Base-by-base conservation (phyloP, 2,888 invertebrate species). In the Heliconius cydno region DNA sequence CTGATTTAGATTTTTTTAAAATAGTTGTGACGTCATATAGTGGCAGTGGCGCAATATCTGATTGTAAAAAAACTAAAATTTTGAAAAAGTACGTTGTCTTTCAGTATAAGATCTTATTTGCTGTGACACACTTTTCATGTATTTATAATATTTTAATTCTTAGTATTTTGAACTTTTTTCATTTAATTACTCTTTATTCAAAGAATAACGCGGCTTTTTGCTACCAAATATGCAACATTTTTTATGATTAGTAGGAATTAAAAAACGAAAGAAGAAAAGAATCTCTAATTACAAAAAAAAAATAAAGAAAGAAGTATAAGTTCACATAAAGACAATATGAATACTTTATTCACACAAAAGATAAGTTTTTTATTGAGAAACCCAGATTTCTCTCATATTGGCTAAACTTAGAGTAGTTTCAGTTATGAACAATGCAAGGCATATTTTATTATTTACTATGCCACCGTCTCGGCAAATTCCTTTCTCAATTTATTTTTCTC, bases 381-480 rank as follows among this genome's bases (percentile, higher is more conserved):
- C 25, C 65, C 13, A 65, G 65, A 25, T 28, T 65, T 28, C 25
- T 25, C 65, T 65, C 65, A 25, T 65, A 65, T 65, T 65, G 65
- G 38, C 68, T 68, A 22, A 68, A 68, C 38, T 68, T n/a, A 68
- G 28, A 68, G 68, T 38, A 38, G 68, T 38, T 38, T n/a, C n/a
- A 68, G 68, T 68, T 68, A 68, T 68, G 38, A 68, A 68, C 34
- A 68, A 68, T 68, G 68, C 68, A 38, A 19, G 13, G 68, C 38
- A 68, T n/a, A 38, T 38, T 68, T 68, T 68, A 68, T 68, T 68
- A 38, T 68, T 38, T n/a, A 68, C 65, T 65, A 65, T 65, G 12
- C 25, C 65, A 38, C 30, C 38, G n/a, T 68, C 38, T 68, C 38
- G 19, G 68, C 12, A 22, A 30, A 66, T 66, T 15, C 12, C n/a